Conservation (phyloP, 2,797 vertebrate genomes). For the Lacerta bilineata region DNA sequence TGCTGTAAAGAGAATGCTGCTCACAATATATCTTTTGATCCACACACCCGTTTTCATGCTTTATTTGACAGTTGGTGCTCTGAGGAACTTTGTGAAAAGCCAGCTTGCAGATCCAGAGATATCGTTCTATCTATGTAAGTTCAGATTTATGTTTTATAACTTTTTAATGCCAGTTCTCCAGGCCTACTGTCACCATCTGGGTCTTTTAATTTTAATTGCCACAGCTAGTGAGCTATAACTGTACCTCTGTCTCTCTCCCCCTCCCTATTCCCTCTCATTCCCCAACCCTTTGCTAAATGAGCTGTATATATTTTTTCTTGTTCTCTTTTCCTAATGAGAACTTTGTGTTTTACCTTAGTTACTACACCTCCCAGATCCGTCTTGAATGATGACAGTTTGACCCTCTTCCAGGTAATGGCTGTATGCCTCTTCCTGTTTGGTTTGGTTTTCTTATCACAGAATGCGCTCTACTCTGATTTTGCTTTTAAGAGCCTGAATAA, state of each 20-base stretch:
- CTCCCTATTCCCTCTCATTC: too few relatives aligned
- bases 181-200: not conserved
- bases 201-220: conserved; percentile 5
- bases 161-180: conserved; percentile 19
- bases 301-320: conserved; percentile 53
- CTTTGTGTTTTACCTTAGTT: conserved; percentile 79
- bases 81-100: conserved; percentile 89
- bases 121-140: conserved; percentile 94
- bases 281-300: conserved; percentile 24
- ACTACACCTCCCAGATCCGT: conserved; percentile 81
- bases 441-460: conserved; percentile 18
- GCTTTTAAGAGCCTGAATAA: not conserved
- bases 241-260: not conserved
- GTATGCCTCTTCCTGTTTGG: conserved; percentile 15
- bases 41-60: conserved; percentile 50
- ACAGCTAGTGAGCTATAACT: not conserved
- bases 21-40: conserved; percentile 31
- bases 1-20: not conserved
- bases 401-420: conserved; percentile 82
- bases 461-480: not conserved
- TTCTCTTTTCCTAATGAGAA: conserved; percentile 64
- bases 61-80: conserved; percentile 83
- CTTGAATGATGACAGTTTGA: conserved; percentile 76
- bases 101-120: conserved; percentile 88
- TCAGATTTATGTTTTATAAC: not conserved